Percentiles rank a stretch among this genome's conserved stretches.
phyloP scores from a whole-genome alignment of 2,888 invertebrate species.

The Acrocera orbiculus region DNA sequence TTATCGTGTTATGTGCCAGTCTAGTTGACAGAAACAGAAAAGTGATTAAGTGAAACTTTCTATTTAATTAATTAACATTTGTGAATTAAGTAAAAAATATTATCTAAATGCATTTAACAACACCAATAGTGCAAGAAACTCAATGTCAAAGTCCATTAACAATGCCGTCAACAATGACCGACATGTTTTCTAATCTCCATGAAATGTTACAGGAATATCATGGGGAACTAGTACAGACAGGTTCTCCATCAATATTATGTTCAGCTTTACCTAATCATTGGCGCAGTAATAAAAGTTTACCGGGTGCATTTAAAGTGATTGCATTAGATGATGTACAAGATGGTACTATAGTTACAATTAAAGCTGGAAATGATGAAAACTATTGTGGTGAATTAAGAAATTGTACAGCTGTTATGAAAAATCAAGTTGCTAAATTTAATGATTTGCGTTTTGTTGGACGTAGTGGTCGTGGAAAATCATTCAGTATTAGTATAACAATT shows the following conservation, averaged over 20 bases:
- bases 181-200: conserved; percentile 55
- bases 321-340: conserved; percentile 85
- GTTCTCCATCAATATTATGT: conserved; percentile 89
- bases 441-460: conserved; percentile 95
- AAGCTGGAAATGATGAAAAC: conserved; percentile 97
- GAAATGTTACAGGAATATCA: conserved; percentile 74
- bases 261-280: conserved; percentile 88
- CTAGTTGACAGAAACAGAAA: too few species aligned
- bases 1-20: too few species aligned
- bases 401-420: conserved; percentile 87
- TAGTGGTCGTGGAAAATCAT: conserved; percentile 92
- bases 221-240: conserved; percentile 86
- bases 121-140: too few species aligned
- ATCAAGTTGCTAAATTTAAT: conserved; percentile 96
- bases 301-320: conserved; percentile 90
- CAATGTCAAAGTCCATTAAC: conserved; percentile 18
- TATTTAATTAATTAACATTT: too few species aligned
- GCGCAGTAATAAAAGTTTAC: conserved; percentile 94
- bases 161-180: conserved; percentile 47
- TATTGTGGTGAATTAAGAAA: conserved; percentile 89
- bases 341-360: conserved; percentile 83
- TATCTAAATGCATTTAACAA: conserved; percentile 24
- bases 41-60: too few species aligned
- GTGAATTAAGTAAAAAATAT: background rate
- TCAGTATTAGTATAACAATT: conserved; percentile 88